Base-by-base conservation (phyloP, 2,797 vertebrate genomes). In the Halcyon smyrnensis region DNA sequence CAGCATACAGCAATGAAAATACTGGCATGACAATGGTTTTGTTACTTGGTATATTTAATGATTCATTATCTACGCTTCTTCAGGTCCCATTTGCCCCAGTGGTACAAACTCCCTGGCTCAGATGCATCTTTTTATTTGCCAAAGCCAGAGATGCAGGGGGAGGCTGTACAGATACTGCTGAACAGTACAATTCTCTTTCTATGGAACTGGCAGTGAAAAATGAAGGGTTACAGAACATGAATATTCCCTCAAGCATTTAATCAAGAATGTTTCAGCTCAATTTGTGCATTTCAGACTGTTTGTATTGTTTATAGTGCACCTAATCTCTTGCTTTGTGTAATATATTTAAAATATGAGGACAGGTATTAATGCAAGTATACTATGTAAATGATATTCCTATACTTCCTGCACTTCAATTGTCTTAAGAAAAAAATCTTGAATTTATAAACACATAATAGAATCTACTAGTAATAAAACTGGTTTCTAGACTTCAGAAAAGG, bases 221-320 rank as follows among this genome's bases (percentile, higher is more conserved):
- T 27, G 27, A 48, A 87, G 28, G 53, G 86, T 76, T 56, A 87
- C 45, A 67, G 77, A 89, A 96, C 96, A 93, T 62, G 3, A 90
- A 62, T 87, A 77, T 63, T 89, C 63, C 51, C 56, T 85, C 53
- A 92, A 77, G 71, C 75, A 85, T 85, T 96, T 85, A 90, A 91
- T 89, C 45, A 83, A 77, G 48, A 89, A 57, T 48, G 32, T 80
- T 87, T 74, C 68, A 75, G 81, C 32, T 89, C 5, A 21, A 56
- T 89, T 92, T 71, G 27, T 74, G 28, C 19, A 13, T 68, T 90
- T 91, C 48, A 67, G 37, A 30, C 20, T 80, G 32, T 45, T 94
- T 76, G 13, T 67, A 34, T n/a, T 91, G 70, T 86, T 95, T 63
- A 45, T 18, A 70, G 23, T 8, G 8, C 20, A 59, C 5, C 25